A percentile compares a stretch with the other conserved stretches of the same genome.
phyloP scores from a whole-genome alignment of 2,113 vertebrate species.

The Strix aluco region DNA sequence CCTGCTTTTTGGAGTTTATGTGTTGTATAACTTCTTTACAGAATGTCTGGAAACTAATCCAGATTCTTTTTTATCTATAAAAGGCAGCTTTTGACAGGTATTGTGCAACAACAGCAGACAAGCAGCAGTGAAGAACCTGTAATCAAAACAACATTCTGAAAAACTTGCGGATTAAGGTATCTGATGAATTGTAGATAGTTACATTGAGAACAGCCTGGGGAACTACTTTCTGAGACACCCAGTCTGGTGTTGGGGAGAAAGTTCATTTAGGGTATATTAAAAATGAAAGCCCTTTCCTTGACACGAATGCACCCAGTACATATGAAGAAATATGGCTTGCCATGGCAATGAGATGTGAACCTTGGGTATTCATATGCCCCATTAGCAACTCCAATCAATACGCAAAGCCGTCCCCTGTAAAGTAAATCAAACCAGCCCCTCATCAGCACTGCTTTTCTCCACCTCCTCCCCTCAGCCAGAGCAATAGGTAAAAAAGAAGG shows the following conservation, averaged over 20 bases:
- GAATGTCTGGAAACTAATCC: background rate
- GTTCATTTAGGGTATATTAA: background rate
- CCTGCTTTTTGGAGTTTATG: background rate
- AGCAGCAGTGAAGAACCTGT: background rate
- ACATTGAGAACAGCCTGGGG: background rate
- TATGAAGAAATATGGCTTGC: background rate
- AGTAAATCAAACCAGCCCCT: background rate
- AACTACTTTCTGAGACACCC: background rate
- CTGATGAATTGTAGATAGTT: background rate
- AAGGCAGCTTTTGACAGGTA: background rate
- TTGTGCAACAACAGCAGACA: background rate
- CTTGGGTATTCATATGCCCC: background rate
- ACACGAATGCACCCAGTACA: background rate
- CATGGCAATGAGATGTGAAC: background rate
- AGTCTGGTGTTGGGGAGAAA: background rate
- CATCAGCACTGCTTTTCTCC: background rate
- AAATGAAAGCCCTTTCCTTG: background rate
- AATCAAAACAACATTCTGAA: background rate
- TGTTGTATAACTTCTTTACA: background rate
- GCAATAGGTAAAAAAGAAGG: background rate
- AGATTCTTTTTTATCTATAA: slow-evolving; percentile 1
- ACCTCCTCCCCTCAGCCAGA: background rate
- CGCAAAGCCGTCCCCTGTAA: background rate
- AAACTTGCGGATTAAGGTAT: background rate
- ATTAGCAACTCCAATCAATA: background rate